Conservation (phyloP, 1,140 invertebrate genomes). For the Phortica variegata region DNA sequence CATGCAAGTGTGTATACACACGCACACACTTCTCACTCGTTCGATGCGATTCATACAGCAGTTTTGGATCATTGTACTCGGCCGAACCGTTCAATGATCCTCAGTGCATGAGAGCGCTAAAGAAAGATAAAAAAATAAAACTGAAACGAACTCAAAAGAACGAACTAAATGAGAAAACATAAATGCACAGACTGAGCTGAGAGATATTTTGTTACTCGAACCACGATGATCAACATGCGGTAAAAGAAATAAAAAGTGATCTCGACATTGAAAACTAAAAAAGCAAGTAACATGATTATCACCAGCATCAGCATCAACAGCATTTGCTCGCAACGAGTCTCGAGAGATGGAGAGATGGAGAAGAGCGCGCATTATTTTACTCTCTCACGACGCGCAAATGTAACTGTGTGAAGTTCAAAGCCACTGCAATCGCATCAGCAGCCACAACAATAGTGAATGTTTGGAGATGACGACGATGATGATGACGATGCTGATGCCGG, state of each 20-base stretch:
- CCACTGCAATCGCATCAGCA: constrained; percentile 31
- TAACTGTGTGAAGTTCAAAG: constrained; percentile 52
- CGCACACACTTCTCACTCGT: no score
- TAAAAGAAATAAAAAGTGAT: constrained; percentile 35
- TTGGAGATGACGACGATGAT: background rate
- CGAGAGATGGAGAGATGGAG: constrained; percentile 2
- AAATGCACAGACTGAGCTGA: no score
- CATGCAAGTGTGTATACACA: no score
- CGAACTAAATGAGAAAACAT: no score
- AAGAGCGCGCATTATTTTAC: constrained; percentile 5
- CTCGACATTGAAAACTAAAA: constrained; percentile 49
- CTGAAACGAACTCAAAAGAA: no score
- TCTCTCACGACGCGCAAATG: background rate
- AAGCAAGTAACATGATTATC: constrained; percentile 8
- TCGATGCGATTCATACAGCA: no score
- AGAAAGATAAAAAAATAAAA: no score
- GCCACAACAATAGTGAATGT: background rate
- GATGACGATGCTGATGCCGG: background rate
- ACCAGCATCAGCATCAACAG: constrained; percentile 22
- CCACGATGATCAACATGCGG: no score
- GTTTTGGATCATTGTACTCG: constrained; percentile 30
- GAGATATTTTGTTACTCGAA: no score
- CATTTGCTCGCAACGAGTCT: no score
- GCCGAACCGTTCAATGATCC: constrained; percentile 47
- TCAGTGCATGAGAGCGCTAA: constrained; percentile 12